Evolutionary conservation across 2,888 invertebrate species (phyloP).

Genomic region (Sthenelais limicola): DNA sequence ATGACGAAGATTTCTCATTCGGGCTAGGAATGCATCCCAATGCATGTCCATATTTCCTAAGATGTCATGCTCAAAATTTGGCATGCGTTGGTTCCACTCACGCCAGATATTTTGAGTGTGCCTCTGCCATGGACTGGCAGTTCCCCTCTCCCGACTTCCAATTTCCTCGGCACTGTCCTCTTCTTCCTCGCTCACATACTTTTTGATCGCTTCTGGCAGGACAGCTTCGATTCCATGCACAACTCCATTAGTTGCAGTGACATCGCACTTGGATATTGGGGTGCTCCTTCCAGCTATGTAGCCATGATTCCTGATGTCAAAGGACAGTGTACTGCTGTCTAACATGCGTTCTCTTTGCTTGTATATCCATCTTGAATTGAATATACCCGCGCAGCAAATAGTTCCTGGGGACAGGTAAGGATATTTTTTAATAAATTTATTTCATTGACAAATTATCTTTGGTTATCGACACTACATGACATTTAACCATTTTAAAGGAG

Average conservation of each 20-base stretch:
- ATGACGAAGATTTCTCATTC: not conserved
- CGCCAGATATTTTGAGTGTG: no score
- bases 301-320: slow-evolving; percentile 61
- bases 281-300: slow-evolving; percentile 67
- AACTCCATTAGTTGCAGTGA: slow-evolving; percentile 81
- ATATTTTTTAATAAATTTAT: no score
- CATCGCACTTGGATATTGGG: slow-evolving; percentile 75
- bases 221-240: slow-evolving; percentile 80
- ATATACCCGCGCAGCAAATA: slow-evolving; percentile 73
- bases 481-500: no score
- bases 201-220: slow-evolving; percentile 66
- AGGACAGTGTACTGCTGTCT: slow-evolving; percentile 64
- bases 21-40: slow-evolving; percentile 14
- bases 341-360: slow-evolving; percentile 69
- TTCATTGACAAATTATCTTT: no score
- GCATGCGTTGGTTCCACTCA: no score
- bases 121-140: not conserved
- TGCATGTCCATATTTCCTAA: slow-evolving; percentile 5
- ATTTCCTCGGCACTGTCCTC: not conserved
- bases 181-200: slow-evolving; percentile 11
- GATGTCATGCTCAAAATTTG: slow-evolving; percentile 3
- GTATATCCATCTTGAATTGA: slow-evolving; percentile 67
- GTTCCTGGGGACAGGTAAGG: slow-evolving; percentile 54
- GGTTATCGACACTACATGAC: no score
- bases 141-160: slow-evolving; percentile 17